Base-by-base conservation (phyloP, 2,888 invertebrate species). In the Polymixis flavicincta region DNA sequence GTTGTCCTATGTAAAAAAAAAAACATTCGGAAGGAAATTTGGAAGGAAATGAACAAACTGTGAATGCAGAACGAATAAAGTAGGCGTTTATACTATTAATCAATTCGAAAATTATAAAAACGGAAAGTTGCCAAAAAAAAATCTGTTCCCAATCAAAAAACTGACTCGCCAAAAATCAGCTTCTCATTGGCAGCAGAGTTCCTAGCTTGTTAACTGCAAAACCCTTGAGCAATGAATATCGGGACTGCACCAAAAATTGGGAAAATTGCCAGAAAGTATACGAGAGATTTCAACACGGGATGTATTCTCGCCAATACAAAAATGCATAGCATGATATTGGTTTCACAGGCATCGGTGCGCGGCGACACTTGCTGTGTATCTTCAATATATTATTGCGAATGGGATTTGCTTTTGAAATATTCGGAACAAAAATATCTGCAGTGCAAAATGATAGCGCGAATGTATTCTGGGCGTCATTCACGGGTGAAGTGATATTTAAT, bases 281-380 rank as follows among this genome's bases (percentile, higher is more conserved):
- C 72, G 28, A 66, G 48, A 74, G 79, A 66, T n/a, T 70, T 59
- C 71, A 28, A 76, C 42, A n/a, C 61, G 48, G 37, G 68, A 74
- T 63, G 9, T 71, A 76, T 78, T 83, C 61, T 37, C 61, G 50
- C 57, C 50, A 66, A 76, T 72, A 74, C 72, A 69, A 71, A 86
- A 82, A 76, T 83, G 74, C 76, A 81, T 81, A 63, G 61, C 61
- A 67, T 60, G 70, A 78, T 86, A 84, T 86, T 86, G 80, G 76
- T 71, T 81, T 71, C 52, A 45, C 11, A 61, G 48, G 70, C 57
- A 28, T 42, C n/a, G 57, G 22, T 48, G 52, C 48, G 32, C 61
- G 45, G 7, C 17, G 6, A 14, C 17, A 59, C n/a, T 60, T 6
- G 32, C 11, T 37, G 71, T 61, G 54, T 67, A 71, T 71, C 55